These are phyloP conservation scores for Platypus cylindrus DNA, from an alignment of 2,888 invertebrate genomes.

Conservation along the genomic window DNA sequence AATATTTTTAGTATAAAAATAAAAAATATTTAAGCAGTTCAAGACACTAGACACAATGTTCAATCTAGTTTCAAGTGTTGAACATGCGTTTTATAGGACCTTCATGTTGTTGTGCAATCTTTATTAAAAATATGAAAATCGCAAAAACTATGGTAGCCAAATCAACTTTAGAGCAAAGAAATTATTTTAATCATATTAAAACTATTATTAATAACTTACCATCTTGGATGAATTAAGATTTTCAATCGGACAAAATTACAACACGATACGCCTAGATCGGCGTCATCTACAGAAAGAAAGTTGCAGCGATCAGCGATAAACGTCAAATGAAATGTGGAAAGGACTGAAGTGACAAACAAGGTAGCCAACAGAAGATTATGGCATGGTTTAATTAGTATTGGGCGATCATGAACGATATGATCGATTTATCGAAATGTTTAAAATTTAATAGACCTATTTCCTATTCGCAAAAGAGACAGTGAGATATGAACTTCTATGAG, in stretches of 20 bases:
- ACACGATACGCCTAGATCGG: slow-evolving; percentile 78
- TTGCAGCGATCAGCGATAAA: no score
- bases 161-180: background rate
- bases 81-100: slow-evolving; percentile 12
- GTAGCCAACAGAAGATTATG: no score
- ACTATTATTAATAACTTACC: slow-evolving; percentile 43
- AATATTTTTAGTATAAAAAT: background rate
- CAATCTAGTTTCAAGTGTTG: no score
- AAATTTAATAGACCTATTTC: no score
- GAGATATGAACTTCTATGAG: no score
- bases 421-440: no score
- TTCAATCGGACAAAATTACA: slow-evolving; percentile 51
- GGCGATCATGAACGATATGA: no score
- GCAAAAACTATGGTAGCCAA: no score
- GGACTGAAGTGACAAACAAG: no score
- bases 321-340: no score
- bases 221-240: slow-evolving; percentile 78
- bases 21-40: slow-evolving; percentile 1
- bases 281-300: slow-evolving; percentile 71
- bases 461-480: no score
- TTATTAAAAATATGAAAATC: slow-evolving; percentile 7
- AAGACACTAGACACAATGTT: background rate
- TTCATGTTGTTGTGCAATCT: slow-evolving; percentile 36
- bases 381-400: no score
- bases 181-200: background rate